Base-by-base conservation (phyloP, 2,888 invertebrate species). In the Monochamus alternatus region DNA sequence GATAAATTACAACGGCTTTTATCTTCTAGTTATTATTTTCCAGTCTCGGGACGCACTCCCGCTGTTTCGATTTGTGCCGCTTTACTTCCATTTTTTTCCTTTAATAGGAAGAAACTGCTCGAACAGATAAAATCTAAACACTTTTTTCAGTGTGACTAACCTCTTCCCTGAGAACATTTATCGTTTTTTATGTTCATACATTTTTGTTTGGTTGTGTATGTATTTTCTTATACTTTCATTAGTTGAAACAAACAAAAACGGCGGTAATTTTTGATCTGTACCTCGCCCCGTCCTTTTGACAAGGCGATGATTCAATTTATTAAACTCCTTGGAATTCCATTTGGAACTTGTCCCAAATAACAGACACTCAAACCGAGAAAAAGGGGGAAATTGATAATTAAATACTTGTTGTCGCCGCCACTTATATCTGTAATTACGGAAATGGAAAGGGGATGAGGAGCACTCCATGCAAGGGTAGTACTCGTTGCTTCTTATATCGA, bases 371-470 rank as follows among this genome's bases (percentile, higher is more conserved):
- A 47, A 51, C 51, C 32, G 14, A 38, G 12, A 63, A 22, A 59
- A 3, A 52, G 70, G 69, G 38, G 69, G 60, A 69, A 60, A 60
- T 32, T 59, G 69, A 47, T 69, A 69, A 69, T 69, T 69, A 69
- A 69, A 69, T 69, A 69, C 69, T 69, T 69, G 68, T 69, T 69
- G 69, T 69, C 69, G 60, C 60, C 60, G 44, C 30, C 32, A 44
- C 44, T 69, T 69, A 69, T 60, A 60, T 69, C 43, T 47, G 60
- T 69, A 69, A 69, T 69, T 69, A 69, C 43, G 69, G 60, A 69
- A 60, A 60, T 44, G 69, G 69, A 31, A 69, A 60, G 60, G 69
- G 69, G 14, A 60, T 58, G 47, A 60, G 69, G 22, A n/a, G 47
- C 30, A n/a, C 69, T 69, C 51, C 14, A 47, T 30, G 3, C n/a